Evolutionary conservation across 2,113 vertebrate species (phyloP), one percentile per base, ranked within the genome.

Genomic region (Atherinomorus stipes): DNA sequence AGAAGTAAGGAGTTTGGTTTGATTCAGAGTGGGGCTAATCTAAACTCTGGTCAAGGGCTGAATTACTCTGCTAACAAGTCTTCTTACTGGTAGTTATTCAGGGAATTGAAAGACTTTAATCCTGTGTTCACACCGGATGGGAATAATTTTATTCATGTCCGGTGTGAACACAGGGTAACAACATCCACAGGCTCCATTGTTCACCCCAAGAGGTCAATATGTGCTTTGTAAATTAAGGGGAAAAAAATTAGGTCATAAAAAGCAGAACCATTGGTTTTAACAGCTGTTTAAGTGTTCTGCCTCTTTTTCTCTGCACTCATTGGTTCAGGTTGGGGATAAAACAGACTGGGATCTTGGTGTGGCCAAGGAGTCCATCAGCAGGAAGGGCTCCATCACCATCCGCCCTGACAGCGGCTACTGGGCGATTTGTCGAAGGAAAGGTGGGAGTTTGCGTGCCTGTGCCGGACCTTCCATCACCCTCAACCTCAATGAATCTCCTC

Each of bases 281-380:
- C 42, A 63, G 42, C 42, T 44, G 42, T 44, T 44, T 34, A 7
- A 23, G 8, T 7, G 7, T 49, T 62, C 31, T 52, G n/a, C 13
- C 31, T 53, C 23, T 61, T 25, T 8, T 37, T 9, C 1, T 25
- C 19, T 21, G 6, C 22, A 2, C 16, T 37, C 2, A 26, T 42
- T 15, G 54, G 40, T 88, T 57, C 56, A 91, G 80, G 86, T 93
- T 9, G 79, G 80, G 0, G 77, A 88, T 59, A 91, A 92, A 79
- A 81, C 71, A 0, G 87, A 91, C 79, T 93, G 90, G 90, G 86
- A 88, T 26, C 45, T 93, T 1, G 92, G 91, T 0, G 62, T 93
- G 50, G 88, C 88, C 40, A 45, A 2, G 37, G 87, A 83, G 57
- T 93, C 92, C 31, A 80, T 90, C 45, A 84, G 85, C 62, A 85